Base-by-base conservation (phyloP, 2,797 vertebrate species). In the Myiotriccus ornatus region DNA sequence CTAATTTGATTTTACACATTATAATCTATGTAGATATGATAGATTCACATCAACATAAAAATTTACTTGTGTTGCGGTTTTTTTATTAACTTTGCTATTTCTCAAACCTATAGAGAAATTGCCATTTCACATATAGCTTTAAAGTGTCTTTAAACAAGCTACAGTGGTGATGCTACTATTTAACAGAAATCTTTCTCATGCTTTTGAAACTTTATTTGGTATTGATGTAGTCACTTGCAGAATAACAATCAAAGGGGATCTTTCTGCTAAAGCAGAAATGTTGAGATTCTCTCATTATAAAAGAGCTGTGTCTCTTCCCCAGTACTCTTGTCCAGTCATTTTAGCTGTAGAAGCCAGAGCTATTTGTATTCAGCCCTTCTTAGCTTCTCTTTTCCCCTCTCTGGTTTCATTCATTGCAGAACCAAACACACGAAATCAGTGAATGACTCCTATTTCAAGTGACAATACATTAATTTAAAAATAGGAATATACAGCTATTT, bases 391-490 rank as follows among this genome's bases (percentile, higher is more conserved):
- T 60, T 87, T 60, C 18, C 6, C 22, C 17, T 39, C 32, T 59
- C 46, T 64, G 12, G 34, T 77, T 85, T 87, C 67, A 80, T 89
- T 89, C 81, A n/a, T 53, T 64, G 49, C 56, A 68, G 27, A 74
- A 49, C 41, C 71, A 52, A 62, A 62, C 39, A 50, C 25, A 19
- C 37, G 46, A n/a, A 35, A 77, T 93, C 75, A 85, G 64, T 71
- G 60, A 84, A 84, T 87, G 44, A 89, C 78, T 94, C 56, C 30
- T 52, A 47, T 95, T 85, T 92, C 71, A 63, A 78, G 35, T 60
- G 56, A 52, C 57, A 75, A 83, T 65, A 47, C 13, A 80, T 80
- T 87, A 71, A 90, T 91, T 89, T 89, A 20, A 85, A 93, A 89
- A 69, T 47, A 81, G 75, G 35, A 68, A 57, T 74, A 68, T 89